phyloP scores from a whole-genome alignment of 2,797 vertebrate genomes.

The Periparus ater region DNA sequence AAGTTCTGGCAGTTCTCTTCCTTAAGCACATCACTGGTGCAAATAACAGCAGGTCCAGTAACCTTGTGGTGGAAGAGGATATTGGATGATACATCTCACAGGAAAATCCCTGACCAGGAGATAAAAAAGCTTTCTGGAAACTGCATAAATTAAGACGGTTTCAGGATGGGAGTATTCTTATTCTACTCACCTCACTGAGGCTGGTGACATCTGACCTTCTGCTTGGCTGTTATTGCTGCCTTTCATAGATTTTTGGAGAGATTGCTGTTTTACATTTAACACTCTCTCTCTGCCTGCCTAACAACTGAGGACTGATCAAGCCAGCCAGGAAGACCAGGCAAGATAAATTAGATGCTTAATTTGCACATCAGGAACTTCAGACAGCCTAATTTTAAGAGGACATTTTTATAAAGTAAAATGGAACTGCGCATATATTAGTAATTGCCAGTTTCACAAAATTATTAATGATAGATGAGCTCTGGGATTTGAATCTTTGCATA shows the following conservation, averaged over 20 bases:
- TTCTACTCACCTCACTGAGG: not conserved
- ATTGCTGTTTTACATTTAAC: conserved; percentile 28
- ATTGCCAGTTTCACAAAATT: conserved; percentile 51
- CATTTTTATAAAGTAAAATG: conserved; percentile 74
- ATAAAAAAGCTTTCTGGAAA: not conserved
- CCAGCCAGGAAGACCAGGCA: conserved; percentile 44
- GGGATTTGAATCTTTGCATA: conserved; percentile 44
- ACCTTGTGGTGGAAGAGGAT: not conserved
- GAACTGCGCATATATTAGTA: conserved; percentile 47
- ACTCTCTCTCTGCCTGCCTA: conserved; percentile 39
- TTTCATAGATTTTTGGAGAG: not conserved
- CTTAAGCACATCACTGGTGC: not conserved
- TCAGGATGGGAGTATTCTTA: not conserved
- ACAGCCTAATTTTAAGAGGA: conserved; percentile 74
- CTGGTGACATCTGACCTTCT: conserved; percentile 8
- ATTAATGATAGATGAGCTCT: conserved; percentile 59
- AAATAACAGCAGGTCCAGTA: not conserved
- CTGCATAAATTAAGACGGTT: not conserved
- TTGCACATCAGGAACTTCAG: conserved; percentile 65
- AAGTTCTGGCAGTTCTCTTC: not conserved
- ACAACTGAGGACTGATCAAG: conserved; percentile 52
- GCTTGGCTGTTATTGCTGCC: not conserved
- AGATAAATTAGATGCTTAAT: conserved; percentile 76
- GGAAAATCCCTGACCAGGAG: not conserved
- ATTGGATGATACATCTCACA: not conserved